These are phyloP conservation scores for Hormiphora californensis DNA, from an alignment of 37 sponge, comb jelly and placozoan species.

Conservation along the genomic window DNA sequence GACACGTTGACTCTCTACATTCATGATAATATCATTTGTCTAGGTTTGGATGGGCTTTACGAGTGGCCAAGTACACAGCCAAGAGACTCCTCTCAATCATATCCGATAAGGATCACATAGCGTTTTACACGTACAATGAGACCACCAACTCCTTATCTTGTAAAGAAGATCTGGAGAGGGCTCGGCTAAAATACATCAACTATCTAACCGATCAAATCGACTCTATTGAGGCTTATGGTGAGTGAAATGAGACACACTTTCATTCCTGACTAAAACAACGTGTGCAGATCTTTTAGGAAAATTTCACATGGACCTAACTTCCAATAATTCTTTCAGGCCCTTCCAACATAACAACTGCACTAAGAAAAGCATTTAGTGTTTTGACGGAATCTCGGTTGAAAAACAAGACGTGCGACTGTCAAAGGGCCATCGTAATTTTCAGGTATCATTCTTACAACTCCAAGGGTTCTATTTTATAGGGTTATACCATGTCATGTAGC, in stretches of 20 bases:
- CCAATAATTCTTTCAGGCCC: slow-evolving; percentile 15
- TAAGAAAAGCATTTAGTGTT: not conserved
- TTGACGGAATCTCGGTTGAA: not conserved
- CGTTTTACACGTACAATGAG: slow-evolving; percentile 24
- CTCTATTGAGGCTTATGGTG: not conserved
- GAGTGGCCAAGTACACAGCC: slow-evolving; percentile 25
- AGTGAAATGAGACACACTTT: not conserved
- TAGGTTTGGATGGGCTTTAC: slow-evolving; percentile 14
- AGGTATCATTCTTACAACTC: not conserved
- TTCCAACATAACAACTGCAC: not conserved
- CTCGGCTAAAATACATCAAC: slow-evolving; percentile 30
- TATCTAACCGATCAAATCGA: not conserved
- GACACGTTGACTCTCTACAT: not conserved
- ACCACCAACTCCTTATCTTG: slow-evolving; percentile 10
- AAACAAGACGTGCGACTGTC: slow-evolving; percentile 22
- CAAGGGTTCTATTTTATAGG: not conserved
- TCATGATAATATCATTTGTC: not conserved
- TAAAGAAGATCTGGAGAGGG: not conserved
- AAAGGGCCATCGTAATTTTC: slow-evolving; percentile 8
- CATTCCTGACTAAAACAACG: not conserved
- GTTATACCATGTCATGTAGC: too few relatives aligned
- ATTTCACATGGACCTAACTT: too few relatives aligned
- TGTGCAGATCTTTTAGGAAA: too few relatives aligned
- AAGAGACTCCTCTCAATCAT: not conserved
- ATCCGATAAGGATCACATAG: slow-evolving; percentile 11